These are phyloP conservation scores for Silvanus unidentatus DNA, from an alignment of 2,888 invertebrate species.

Conservation along the genomic window DNA sequence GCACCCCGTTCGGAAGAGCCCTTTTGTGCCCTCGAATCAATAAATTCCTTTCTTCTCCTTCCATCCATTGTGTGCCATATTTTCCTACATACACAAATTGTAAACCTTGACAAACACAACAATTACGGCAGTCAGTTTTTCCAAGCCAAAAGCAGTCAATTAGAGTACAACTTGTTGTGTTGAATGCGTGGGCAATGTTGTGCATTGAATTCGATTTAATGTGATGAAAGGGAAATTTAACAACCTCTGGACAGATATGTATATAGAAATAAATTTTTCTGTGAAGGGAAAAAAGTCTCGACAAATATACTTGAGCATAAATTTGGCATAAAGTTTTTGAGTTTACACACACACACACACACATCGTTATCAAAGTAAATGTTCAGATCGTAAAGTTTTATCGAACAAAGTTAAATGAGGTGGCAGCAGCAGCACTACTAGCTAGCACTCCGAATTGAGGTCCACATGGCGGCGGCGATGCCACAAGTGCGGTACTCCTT, in stretches of 20 bases:
- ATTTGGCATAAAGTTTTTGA: not conserved
- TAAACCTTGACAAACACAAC: not conserved
- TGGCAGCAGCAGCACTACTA: conserved; percentile 26
- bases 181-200: too few relatives aligned
- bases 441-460: conserved; percentile 5
- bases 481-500: conserved; percentile 8
- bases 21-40: conserved; percentile 23
- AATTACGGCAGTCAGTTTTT: not conserved
- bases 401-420: conserved; percentile 37
- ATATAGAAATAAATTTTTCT: too few relatives aligned
- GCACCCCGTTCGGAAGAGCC: conserved; percentile 6
- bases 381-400: conserved; percentile 32
- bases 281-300: too few relatives aligned
- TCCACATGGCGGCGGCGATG: conserved; percentile 13
- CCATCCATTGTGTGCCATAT: conserved; percentile 2
- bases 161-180: too few relatives aligned
- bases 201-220: too few relatives aligned
- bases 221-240: too few relatives aligned
- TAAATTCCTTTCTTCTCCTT: conserved; percentile 24
- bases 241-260: too few relatives aligned
- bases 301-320: not conserved
- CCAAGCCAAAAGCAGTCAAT: too few relatives aligned
- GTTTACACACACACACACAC: conserved; percentile 17
- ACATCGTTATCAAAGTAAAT: conserved; percentile 32
- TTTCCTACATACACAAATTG: not conserved